These are phyloP conservation scores for Hydropsyche tenuis DNA, from an alignment of 1,140 invertebrate genomes.

Conservation along the genomic window DNA sequence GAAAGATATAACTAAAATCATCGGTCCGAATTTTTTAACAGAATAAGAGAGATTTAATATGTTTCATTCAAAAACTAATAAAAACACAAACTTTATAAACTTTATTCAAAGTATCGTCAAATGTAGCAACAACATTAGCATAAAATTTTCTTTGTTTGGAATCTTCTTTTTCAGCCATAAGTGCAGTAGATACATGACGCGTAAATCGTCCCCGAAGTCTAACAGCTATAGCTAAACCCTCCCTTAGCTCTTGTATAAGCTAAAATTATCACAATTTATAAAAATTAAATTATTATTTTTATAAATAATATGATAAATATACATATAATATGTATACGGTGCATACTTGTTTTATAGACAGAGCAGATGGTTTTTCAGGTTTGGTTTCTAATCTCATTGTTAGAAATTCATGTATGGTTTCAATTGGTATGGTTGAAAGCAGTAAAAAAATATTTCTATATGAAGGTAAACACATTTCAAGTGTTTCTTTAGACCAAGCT, in stretches of 20 bases:
- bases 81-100: constrained; percentile 66
- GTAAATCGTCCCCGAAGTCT: constrained; percentile 77
- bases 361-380: constrained; percentile 80
- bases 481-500: constrained; percentile 78
- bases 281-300: not conserved
- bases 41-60: not conserved
- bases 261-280: constrained; percentile 54
- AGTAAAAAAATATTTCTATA: constrained; percentile 86
- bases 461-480: constrained; percentile 78
- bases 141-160: constrained; percentile 60
- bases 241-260: constrained; percentile 87
- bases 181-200: constrained; percentile 72
- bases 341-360: constrained; percentile 79
- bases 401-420: constrained; percentile 89
- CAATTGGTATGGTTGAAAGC: constrained; percentile 79
- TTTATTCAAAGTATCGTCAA: constrained; percentile 78
- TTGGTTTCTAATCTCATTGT: constrained; percentile 82
- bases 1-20: constrained; percentile 57
- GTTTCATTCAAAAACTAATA: not conserved
- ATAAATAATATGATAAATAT: constrained; percentile 1
- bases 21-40: not conserved
- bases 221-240: constrained; percentile 80
- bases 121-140: constrained; percentile 70
- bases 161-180: constrained; percentile 64
- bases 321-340: not conserved